These are phyloP conservation scores for Eretmochelys imbricata DNA, from an alignment of 2,113 vertebrate species.

Conservation along the genomic window DNA sequence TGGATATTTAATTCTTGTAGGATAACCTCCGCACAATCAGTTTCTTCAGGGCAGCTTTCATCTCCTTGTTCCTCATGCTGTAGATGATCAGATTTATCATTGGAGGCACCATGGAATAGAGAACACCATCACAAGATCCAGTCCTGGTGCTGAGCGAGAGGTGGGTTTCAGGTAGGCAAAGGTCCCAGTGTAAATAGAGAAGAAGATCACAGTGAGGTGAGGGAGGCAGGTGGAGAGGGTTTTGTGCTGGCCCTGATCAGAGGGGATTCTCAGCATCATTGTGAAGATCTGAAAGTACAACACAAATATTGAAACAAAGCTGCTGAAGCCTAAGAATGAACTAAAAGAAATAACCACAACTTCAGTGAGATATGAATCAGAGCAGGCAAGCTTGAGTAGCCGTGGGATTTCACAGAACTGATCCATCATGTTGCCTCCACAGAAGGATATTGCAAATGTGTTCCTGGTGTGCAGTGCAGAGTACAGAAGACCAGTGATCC, in stretches of 20 bases:
- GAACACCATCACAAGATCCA: no score
- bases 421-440: conserved; percentile 25
- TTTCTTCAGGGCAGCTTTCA: no score
- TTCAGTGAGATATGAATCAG: conserved; percentile 29
- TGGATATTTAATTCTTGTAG: no score
- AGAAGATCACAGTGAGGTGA: no score
- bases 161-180: no score
- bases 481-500: conserved; percentile 8
- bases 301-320: conserved; percentile 37
- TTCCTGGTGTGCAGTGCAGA: background rate
- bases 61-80: no score
- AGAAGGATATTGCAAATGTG: conserved; percentile 53
- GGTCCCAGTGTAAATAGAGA: no score
- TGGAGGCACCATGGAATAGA: no score
- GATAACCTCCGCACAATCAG: no score
- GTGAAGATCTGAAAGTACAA: background rate
- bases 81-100: no score
- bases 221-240: no score
- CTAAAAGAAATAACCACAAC: conserved; percentile 30
- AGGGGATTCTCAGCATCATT: background rate
- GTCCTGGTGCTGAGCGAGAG: no score
- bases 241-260: background rate
- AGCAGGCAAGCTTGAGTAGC: conserved; percentile 54
- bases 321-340: conserved; percentile 10
- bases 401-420: conserved; percentile 61